Conservation (phyloP, 2,888 invertebrate genomes). For the Periphyllus acericola region DNA sequence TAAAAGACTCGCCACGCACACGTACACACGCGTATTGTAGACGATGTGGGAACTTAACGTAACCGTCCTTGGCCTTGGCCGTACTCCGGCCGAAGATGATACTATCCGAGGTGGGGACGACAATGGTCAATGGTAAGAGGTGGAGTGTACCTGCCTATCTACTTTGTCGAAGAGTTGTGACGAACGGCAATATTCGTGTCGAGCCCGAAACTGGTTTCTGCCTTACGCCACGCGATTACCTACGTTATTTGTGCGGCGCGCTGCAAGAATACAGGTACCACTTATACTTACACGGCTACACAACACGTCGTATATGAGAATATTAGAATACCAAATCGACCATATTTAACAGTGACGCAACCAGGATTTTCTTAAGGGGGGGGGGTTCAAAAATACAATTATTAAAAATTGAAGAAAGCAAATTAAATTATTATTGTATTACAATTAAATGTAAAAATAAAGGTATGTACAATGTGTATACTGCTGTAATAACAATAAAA, state of each 20-base stretch:
- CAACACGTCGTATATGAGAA: too few species aligned
- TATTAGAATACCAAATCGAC: too few species aligned
- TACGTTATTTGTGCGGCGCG: background rate
- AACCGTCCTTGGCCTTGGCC: conserved; percentile 31
- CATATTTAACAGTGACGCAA: too few species aligned
- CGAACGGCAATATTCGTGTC: background rate
- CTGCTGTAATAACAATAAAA: too few species aligned
- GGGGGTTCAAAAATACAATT: too few species aligned
- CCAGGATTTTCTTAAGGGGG: too few species aligned
- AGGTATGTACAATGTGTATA: too few species aligned
- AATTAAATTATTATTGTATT: too few species aligned
- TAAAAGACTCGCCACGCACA: background rate
- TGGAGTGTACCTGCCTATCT: background rate
- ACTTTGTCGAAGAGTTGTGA: background rate
- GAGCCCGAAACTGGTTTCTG: conserved; percentile 10
- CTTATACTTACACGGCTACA: too few species aligned
- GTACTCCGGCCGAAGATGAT: conserved; percentile 21
- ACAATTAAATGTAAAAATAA: too few species aligned
- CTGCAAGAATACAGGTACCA: background rate
- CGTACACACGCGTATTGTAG: background rate
- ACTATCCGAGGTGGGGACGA: conserved; percentile 9
- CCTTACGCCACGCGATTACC: conserved; percentile 1
- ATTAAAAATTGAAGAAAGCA: too few species aligned
- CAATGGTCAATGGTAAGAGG: background rate
- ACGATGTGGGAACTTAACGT: background rate